phyloP scores from a whole-genome alignment of 2,797 vertebrate species.

The Carduelis carduelis region DNA sequence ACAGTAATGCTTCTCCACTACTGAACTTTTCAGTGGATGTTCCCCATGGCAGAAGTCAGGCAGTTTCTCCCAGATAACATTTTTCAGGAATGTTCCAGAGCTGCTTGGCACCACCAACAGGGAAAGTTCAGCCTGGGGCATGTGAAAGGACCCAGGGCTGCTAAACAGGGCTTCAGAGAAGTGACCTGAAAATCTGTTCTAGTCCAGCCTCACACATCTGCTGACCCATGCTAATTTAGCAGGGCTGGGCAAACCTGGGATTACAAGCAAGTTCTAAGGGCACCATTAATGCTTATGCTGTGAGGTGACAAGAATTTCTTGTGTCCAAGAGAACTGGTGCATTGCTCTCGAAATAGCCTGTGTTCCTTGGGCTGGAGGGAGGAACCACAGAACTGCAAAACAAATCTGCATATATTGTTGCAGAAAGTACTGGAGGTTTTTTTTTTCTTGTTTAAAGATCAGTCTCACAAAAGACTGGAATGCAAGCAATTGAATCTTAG shows the following conservation, averaged over 20 bases:
- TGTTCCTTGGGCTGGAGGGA: neutral
- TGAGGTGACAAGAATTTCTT: neutral
- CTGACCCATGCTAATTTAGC: neutral
- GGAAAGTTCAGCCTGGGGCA: constrained; percentile 38
- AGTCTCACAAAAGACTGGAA: neutral
- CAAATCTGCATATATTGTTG: neutral
- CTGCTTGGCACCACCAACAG: neutral
- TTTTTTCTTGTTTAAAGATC: neutral
- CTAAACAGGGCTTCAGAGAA: neutral
- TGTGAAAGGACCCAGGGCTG: constrained; percentile 25
- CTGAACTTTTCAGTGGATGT: neutral
- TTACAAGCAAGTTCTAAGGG: neutral
- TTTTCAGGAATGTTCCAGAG: constrained; percentile 1
- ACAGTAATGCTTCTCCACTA: neutral
- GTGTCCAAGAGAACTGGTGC: neutral
- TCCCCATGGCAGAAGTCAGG: neutral
- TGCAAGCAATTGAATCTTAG: neutral
- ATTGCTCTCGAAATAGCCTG: neutral
- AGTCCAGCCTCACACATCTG: neutral
- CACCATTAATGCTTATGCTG: neutral
- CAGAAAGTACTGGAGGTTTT: neutral
- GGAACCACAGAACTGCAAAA: neutral
- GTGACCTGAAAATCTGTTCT: constrained; percentile 22
- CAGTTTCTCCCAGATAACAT: neutral
- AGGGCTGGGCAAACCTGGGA: neutral